Base-by-base conservation (phyloP, 2,113 vertebrate genomes). In the Chloebia gouldiae region DNA sequence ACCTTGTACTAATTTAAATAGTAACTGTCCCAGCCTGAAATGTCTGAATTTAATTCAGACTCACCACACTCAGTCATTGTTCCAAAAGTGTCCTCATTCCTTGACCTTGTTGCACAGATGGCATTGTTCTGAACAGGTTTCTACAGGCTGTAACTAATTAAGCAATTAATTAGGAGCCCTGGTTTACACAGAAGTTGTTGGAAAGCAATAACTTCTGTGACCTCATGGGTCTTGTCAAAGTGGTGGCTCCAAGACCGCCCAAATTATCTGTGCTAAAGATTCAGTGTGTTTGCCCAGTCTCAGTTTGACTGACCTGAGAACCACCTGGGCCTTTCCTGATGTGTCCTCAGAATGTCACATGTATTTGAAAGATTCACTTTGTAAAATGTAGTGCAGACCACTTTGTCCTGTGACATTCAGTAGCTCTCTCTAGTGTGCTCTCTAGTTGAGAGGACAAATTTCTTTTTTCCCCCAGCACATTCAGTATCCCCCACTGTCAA, bases 151-250 rank as follows among this genome's bases (percentile, higher is more conserved):
- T 30, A 78, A 64, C 35, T 92, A 94, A 96, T 96, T 94, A 93
- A 88, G 69, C 64, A 94, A 86, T 88, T 96, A 95, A 94, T 96
- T 93, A 90, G 68, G 56, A 93, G 68, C 56, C 76, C 56, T 64
- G 71, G 71, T 75, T 90, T 83, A 81, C 64, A 94, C 64, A 66
- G 64, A 77, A 39, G 39, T 44, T 81, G 10, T 28, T 88, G 86
- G 81, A 90, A 73, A 92, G 22, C 35, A 78, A 21, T 65, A 90
- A 86, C 47, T 86, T 83, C 44, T 14, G 72, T 86, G 71, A 83
- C 80, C 79, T 95, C 39, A 59, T 11, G 39, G 39, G 76, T 68
- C 54, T 81, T 86, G 59, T 35, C 35, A 18, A 40, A 71, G 44
- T 12, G 30, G 27, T 63, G 15, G 13, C 71, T 76, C 39, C 70